Percentiles rank a stretch among this genome's conserved stretches.
phyloP scores from a whole-genome alignment of 2,113 vertebrate genomes.

The Emydocephalus ijimae region DNA sequence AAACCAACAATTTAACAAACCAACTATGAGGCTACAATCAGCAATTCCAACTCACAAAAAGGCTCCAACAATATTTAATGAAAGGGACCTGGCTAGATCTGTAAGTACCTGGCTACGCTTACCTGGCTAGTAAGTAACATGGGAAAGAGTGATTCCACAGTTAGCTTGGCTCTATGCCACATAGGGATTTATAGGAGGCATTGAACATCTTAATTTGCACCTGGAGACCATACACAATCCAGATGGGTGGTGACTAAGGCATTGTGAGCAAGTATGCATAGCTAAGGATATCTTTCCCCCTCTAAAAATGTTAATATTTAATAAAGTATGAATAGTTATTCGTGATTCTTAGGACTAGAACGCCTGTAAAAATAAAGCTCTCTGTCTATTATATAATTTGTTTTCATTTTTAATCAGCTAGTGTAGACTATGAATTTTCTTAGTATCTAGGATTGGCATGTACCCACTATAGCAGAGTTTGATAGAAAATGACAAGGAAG shows the following conservation, averaged over 20 bases:
- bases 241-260: neutral
- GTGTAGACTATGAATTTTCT: neutral
- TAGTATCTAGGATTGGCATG: neutral
- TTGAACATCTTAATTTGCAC: neutral
- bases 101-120: neutral
- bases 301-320: neutral
- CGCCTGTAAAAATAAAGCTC: neutral
- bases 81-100: neutral
- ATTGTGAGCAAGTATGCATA: neutral
- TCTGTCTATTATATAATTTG: neutral
- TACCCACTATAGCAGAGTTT: neutral
- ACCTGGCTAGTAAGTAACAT: neutral
- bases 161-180: neutral
- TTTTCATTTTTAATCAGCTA: neutral
- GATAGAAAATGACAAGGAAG: neutral
- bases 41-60: neutral
- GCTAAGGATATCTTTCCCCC: neutral
- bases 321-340: neutral
- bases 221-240: neutral
- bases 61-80: neutral
- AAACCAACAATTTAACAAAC: neutral
- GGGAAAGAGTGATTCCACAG: neutral
- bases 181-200: neutral
- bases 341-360: neutral
- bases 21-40: neutral